Base-by-base conservation (phyloP, 2,888 invertebrate species). In the Dasysyrphus tricinctus region DNA sequence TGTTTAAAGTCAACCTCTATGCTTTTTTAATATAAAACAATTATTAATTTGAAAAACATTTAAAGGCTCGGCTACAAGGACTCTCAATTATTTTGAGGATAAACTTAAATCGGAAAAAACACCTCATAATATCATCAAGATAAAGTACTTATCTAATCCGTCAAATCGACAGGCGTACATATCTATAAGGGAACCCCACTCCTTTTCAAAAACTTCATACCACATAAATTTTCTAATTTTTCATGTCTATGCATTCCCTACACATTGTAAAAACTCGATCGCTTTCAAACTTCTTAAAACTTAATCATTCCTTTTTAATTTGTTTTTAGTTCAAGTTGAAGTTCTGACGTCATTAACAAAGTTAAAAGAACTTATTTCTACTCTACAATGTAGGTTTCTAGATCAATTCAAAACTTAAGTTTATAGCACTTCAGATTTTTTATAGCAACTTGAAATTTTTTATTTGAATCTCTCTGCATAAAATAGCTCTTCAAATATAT, bases 241-340 rank as follows among this genome's bases (percentile, higher is more conserved):
- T 14, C 5, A 42, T 14, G 5, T 42, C 42, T 42, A 6, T 42
- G 39, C 11, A 39, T 11, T 1, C 14, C 8, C n/a, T 2, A 47
- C 2, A 16, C 8, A 16, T 16, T 47, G 7, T 3, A 37, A 7
- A 37, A 37, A 8, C 1, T 37, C 5, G 1, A 16, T 47, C n/a
- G 16, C 3, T 47, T 16, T 3, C 3, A 47, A 16, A n/a, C 44
- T 7, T 44, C n/a, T n/a, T 1, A n/a, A 44, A 7, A n/a, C 7
- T n/a, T 44, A 37, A 9, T 9, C 8, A 9, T 37, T 37, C 39
- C 12, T 7, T n/a, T 44, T n/a, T 3, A n/a, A n/a, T n/a, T n/a
- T n/a, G n/a, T 54, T 54, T 54, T 54, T 54, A 29, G 54, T 54
- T 54, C 54, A 54, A 54, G 54, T 54, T 54, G 54, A 54, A 54